Conservation (phyloP, 2,888 invertebrate species). For the Nemotelus nigrinus region DNA sequence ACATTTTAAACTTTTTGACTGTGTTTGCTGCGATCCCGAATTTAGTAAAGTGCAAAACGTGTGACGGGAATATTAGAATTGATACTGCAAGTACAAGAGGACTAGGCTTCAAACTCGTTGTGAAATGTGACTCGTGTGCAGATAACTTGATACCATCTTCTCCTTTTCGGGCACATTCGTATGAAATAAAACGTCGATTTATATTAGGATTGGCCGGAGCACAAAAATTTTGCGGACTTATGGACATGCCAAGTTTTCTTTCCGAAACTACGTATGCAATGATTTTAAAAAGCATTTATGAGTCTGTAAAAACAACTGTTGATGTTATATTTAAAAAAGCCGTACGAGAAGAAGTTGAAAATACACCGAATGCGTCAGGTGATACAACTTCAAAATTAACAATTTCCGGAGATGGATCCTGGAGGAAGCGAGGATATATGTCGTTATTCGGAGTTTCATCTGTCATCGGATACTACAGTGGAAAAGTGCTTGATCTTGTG, state of each 20-base stretch:
- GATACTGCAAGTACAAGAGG: background rate
- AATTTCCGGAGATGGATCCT: background rate
- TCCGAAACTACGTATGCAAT: no score
- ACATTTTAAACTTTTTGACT: no score
- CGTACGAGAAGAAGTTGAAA: no score
- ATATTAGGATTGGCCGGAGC: background rate
- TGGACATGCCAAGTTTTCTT: background rate
- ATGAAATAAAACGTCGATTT: conserved; percentile 19
- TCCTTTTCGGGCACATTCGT: conserved; percentile 9
- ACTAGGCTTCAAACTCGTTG: conserved; percentile 16
- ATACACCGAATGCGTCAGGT: background rate
- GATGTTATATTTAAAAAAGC: no score
- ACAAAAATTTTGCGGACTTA: conserved; percentile 4
- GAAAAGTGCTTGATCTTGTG: no score
- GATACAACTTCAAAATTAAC: background rate
- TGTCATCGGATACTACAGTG: no score
- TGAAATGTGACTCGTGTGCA: background rate
- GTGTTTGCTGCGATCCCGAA: background rate
- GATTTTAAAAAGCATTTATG: no score
- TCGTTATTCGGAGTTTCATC: no score
- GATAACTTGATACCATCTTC: conserved; percentile 7
- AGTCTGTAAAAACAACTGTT: no score
- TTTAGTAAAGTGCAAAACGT: conserved; percentile 17
- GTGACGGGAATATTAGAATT: conserved; percentile 17
- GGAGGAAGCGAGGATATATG: no score